These are phyloP conservation scores for Rhopalosiphum padi DNA, from an alignment of 1,140 invertebrate species.

Conservation along the genomic window DNA sequence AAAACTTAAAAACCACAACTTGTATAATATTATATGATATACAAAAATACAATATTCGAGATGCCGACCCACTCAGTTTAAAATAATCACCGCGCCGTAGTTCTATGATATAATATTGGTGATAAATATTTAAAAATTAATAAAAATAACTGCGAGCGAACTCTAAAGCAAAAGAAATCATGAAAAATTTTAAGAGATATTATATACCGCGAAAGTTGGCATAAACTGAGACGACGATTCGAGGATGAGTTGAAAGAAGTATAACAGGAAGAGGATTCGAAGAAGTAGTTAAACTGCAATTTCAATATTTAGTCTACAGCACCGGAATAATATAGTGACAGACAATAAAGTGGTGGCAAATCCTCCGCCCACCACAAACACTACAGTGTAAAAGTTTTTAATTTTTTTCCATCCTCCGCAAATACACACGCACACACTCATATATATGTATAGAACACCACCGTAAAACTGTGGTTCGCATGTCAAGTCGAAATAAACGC, in stretches of 20 bases:
- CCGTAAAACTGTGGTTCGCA: not conserved
- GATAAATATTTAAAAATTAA: not conserved
- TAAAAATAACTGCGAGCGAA: not conserved
- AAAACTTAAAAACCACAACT: not conserved
- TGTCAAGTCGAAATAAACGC: not conserved
- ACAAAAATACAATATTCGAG: not conserved
- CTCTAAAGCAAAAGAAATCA: not conserved
- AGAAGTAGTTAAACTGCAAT: not conserved
- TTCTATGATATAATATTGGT: not conserved
- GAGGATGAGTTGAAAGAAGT: not conserved
- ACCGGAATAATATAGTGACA: constrained; percentile 6
- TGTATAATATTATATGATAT: not conserved
- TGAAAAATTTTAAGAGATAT: not conserved
- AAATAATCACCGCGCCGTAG: not conserved
- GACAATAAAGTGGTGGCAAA: constrained; percentile 5
- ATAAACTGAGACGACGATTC: not conserved
- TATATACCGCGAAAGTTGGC: not conserved
- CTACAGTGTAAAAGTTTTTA: constrained; percentile 9
- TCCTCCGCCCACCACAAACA: not conserved
- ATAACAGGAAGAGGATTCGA: not conserved
- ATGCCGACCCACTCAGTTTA: not conserved
- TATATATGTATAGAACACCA: not conserved
- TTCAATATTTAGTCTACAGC: constrained; percentile 24
- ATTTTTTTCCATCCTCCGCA: not conserved
- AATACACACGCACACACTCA: not conserved